A percentile compares a stretch with the other conserved stretches of the same genome.
phyloP scores from a whole-genome alignment of 2,113 vertebrate species.

The Pogonocichla stellata region DNA sequence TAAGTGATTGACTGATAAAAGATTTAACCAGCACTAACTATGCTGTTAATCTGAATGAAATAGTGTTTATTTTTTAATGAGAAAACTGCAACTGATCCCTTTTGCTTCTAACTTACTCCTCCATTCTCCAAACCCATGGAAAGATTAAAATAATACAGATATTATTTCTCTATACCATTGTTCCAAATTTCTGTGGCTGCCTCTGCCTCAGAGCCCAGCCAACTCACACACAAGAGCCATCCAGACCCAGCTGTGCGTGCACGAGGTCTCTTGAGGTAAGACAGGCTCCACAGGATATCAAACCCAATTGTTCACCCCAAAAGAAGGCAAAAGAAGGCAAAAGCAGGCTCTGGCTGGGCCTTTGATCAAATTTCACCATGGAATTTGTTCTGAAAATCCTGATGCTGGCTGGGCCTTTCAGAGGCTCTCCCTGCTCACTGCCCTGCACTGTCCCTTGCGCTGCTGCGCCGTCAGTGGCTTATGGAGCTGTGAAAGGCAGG shows the following conservation, averaged over 20 bases:
- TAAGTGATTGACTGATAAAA: not conserved
- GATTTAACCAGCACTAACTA: not conserved
- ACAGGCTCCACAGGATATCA: not conserved
- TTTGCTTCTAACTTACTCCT: not conserved
- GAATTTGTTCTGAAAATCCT: not conserved
- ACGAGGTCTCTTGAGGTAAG: not conserved
- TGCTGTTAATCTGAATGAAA: not conserved
- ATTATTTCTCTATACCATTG: not conserved
- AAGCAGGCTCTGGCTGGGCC: not conserved
- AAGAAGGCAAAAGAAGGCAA: not conserved
- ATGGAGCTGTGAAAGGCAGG: not conserved
- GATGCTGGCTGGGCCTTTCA: not conserved
- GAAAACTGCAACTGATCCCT: not conserved
- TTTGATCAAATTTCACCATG: not conserved
- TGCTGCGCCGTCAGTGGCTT: not conserved
- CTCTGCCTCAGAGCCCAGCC: not conserved
- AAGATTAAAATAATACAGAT: not conserved
- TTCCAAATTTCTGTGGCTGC: not conserved
- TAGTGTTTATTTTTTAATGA: not conserved
- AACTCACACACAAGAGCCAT: not conserved
- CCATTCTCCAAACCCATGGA: not conserved
- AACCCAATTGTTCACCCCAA: not conserved
- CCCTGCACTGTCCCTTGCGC: accelerated
- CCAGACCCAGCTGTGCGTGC: not conserved
- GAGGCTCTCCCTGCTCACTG: not conserved